Base-by-base conservation (phyloP, 2,113 vertebrate species). In the Crotalus viridis region DNA sequence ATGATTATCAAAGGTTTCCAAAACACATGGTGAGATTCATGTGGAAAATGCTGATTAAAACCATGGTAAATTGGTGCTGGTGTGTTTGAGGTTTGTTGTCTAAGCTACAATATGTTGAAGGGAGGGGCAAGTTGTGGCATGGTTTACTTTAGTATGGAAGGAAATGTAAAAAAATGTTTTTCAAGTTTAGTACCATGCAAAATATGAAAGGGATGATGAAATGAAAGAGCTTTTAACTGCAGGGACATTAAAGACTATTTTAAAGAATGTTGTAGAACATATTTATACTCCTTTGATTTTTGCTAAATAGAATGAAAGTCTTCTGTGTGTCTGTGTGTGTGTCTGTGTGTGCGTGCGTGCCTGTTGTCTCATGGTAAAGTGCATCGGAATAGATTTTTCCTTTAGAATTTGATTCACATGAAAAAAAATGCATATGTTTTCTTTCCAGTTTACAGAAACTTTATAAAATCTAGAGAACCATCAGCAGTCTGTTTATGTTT, bases 11-110 rank as follows among this genome's bases (percentile, higher is more conserved):
- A 96, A 93, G 92, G 94, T 94, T 95, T 97, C 93, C 94, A 93
- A 97, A 95, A 96, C 96, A 96, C 97, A 96, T 90, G 92, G 95
- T 94, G 96, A 96, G 96, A 95, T 95, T 96, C 97, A 97, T 95
- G 92, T 97, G 97, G 95, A 90, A 96, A 96, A 94, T 95, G 94
- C 97, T 97, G 97, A 97, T 98, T 97, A 97, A 97, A 96, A 96
- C 94, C 95, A 96, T 90, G 69, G 92, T 97, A 95, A 97, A 96
- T 97, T 64, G 95, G 95, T 61, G 95, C 54, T 85, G 90, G 89
- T n/a, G 91, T 43, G 88, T 94, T 95, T 95, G 48, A 91, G 90
- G 93, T 93, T 96, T 96, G 96, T 96, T 97, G 97, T 95, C 96
- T 94, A 94, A 96, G 95, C 93, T 97, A 95, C 92, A 96, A 95